Percentiles rank a stretch among this genome's conserved stretches.
Evolutionary conservation across 2,888 invertebrate genomes (phyloP).

Genomic region (Ophion costatus): DNA sequence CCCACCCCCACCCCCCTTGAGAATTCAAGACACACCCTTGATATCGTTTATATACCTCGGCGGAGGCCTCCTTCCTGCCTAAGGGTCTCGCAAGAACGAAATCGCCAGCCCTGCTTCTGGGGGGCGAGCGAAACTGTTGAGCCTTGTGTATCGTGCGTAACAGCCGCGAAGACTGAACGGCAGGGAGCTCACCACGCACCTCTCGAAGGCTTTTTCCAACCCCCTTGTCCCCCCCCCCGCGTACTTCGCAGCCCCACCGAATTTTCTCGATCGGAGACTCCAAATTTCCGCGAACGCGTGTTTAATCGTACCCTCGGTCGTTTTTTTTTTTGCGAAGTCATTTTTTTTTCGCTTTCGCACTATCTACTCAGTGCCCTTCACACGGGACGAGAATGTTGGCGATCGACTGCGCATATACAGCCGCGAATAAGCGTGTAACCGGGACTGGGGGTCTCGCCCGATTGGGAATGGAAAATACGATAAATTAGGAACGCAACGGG

Average conservation of each 20-base stretch:
- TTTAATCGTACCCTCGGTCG: constrained; percentile 61
- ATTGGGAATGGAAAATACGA: constrained; percentile 31
- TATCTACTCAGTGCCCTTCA: constrained; percentile 15
- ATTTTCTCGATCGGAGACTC: constrained; percentile 60
- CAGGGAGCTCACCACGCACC: constrained; percentile 37
- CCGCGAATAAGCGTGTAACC: constrained; percentile 10
- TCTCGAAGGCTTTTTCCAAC: constrained; percentile 33
- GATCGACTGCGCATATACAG: constrained; percentile 31
- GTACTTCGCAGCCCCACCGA: constrained; percentile 62
- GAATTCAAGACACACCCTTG: constrained; percentile 72
- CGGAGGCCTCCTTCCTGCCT: constrained; percentile 36
- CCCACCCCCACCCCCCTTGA: constrained; percentile 66
- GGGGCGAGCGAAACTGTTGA: constrained; percentile 37
- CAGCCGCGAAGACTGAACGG: constrained; percentile 11
- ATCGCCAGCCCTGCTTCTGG: constrained; percentile 44
- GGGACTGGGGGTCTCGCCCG: background rate
- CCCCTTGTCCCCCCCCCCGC: background rate
- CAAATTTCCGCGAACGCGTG: constrained; percentile 62
- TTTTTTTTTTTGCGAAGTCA: background rate
- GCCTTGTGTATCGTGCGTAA: constrained; percentile 30
- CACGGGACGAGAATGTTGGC: background rate
- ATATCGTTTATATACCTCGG: constrained; percentile 66
- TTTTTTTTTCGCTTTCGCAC: constrained; percentile 21
- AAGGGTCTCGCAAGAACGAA: constrained; percentile 22
- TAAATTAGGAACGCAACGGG: constrained; percentile 35